Evolutionary conservation across 2,797 vertebrate species (phyloP).

Genomic region (Anolis apletophallus): DNA sequence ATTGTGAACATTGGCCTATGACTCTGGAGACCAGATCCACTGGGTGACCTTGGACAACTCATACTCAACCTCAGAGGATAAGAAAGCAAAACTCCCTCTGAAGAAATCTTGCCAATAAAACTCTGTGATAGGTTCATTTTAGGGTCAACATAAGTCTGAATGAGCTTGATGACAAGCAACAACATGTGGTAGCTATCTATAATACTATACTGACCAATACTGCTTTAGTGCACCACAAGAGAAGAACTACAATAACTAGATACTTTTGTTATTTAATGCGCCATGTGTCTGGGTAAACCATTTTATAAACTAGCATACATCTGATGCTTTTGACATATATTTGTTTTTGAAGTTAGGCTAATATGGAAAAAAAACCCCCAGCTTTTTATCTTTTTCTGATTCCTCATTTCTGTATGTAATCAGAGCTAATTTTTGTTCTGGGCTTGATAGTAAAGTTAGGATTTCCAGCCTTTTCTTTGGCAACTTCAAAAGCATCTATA

Average conservation of each 20-base stretch:
- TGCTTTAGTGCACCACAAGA: not conserved
- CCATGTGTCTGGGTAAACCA: not conserved
- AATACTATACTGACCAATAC: not conserved
- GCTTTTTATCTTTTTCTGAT: conserved; percentile 15
- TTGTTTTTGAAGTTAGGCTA: conserved; percentile 27
- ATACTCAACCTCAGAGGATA: too few species aligned
- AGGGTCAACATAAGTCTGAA: too few species aligned
- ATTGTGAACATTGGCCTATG: too few species aligned
- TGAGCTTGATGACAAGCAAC: too few species aligned
- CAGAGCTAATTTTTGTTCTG: conserved; percentile 33
- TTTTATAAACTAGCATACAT: not conserved
- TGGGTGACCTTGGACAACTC: too few species aligned
- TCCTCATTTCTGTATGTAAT: conserved; percentile 35
- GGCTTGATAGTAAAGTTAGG: conserved; percentile 12
- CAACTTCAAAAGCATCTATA: conserved; percentile 24
- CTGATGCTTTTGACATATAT: conserved; percentile 3
- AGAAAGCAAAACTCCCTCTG: too few species aligned
- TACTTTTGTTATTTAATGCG: conserved; percentile 27
- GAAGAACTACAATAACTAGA: conserved; percentile 3
- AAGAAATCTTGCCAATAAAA: too few species aligned
- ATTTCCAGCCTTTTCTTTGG: conserved; percentile 46
- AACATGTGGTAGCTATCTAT: not conserved
- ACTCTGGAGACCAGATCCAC: too few species aligned
- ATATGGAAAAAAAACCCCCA: conserved; percentile 11
- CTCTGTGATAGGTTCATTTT: too few species aligned